These are phyloP conservation scores for Pseudomugil gertrudae DNA, from an alignment of 2,797 vertebrate species.

Conservation along the genomic window DNA sequence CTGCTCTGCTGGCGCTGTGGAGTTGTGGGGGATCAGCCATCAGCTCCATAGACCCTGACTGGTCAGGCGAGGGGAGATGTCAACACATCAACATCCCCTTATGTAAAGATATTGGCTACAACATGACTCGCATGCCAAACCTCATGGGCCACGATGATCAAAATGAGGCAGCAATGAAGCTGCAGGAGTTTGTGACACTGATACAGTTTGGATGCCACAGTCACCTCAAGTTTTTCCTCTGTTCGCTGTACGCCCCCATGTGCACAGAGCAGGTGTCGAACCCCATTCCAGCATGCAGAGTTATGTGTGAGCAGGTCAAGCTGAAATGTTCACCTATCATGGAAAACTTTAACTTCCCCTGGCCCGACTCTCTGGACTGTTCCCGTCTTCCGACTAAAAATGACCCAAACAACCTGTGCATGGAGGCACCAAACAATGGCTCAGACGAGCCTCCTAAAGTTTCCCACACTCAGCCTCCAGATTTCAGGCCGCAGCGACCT, in stretches of 20 bases:
- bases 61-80: conserved; percentile 91
- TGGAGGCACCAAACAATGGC: conserved; percentile 96
- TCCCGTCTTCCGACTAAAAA: conserved; percentile 94
- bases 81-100: conserved; percentile 94
- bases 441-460: conserved; percentile 90
- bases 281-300: conserved; percentile 94
- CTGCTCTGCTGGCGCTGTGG: conserved; percentile 66
- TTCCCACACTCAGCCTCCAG: conserved; percentile 89
- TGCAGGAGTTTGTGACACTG: conserved; percentile 95
- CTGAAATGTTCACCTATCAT: conserved; percentile 93
- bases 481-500: conserved; percentile 88
- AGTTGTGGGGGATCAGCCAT: conserved; percentile 81
- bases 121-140: conserved; percentile 97
- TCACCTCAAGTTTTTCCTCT: conserved; percentile 95
- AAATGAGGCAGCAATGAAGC: conserved; percentile 92
- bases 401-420: conserved; percentile 96
- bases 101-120: conserved; percentile 98
- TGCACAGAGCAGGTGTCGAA: conserved; percentile 98
- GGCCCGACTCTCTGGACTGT: conserved; percentile 96
- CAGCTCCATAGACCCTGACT: conserved; percentile 91
- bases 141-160: conserved; percentile 96
- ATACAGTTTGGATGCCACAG: conserved; percentile 95
- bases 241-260: conserved; percentile 98
- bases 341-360: conserved; percentile 94
- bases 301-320: conserved; percentile 97